A percentile compares a stretch with the other conserved stretches of the same genome.
These are phyloP conservation scores for Enhydra lutris DNA, from an alignment of 2,113 vertebrate genomes.

Conservation along the genomic window DNA sequence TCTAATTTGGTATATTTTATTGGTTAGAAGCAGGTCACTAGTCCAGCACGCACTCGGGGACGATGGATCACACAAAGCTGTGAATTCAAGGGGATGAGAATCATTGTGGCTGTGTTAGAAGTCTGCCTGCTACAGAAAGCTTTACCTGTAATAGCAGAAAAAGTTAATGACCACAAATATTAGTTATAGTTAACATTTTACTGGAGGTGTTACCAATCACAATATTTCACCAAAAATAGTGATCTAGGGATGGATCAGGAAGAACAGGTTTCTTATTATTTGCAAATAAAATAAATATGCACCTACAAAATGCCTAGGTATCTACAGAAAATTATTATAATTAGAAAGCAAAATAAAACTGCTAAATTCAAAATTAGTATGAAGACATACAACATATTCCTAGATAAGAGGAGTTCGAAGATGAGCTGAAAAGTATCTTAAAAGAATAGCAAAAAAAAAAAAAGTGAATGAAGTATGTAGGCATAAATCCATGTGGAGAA, in stretches of 20 bases:
- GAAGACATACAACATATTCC: not conserved
- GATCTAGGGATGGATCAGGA: not conserved
- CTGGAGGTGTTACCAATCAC: not conserved
- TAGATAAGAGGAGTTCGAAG: not conserved
- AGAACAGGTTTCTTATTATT: not conserved
- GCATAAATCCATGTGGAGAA: not conserved
- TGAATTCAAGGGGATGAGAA: not conserved
- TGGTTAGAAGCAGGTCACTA: not conserved
- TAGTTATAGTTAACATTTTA: not conserved
- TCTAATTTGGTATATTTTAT: not conserved
- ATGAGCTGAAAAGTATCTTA: not conserved
- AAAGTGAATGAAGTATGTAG: not conserved
- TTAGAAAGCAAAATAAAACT: not conserved
- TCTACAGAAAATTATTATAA: not conserved
- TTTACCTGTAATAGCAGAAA: not conserved
- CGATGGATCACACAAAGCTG: not conserved
- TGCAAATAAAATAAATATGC: not conserved
- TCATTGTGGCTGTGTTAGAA: not conserved
- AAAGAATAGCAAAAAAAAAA: not conserved
- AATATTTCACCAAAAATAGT: not conserved
- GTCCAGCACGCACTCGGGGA: not conserved
- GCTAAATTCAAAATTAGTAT: not conserved
- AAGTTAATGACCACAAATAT: not conserved
- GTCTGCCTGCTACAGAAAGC: not conserved
- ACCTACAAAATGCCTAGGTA: not conserved